Evolutionary conservation across 2,888 invertebrate species (phyloP), one percentile per base, ranked within the genome.

Genomic region (Orthonychiurus folsomi): DNA sequence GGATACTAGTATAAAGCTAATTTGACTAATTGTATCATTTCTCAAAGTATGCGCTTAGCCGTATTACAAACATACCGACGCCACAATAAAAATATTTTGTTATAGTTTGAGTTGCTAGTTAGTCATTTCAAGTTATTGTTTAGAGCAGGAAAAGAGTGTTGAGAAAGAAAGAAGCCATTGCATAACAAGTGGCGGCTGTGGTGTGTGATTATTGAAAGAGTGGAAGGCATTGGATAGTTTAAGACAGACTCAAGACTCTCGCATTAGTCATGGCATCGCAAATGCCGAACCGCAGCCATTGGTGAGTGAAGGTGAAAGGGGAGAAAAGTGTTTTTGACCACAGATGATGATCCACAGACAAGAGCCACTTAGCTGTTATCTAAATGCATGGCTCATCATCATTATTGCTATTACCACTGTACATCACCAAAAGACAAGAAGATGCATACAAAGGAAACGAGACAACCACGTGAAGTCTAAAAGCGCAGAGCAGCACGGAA

Each of bases 401-500:
- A 37, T 37, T 15, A 37, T 37, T 37, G 15, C 37, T 15, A 37
- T 5, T 37, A 15, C 5, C 9, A 37, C 5, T 37, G 15, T 37
- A 37, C 37, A 37, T 37, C 15, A 37, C 37, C 37, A 37, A 37
- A 37, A 37, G 37, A 37, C 37, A 37, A 37, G 37, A 37, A 58
- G 2, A 58, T 15, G 47, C 1, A 58, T 2, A 58, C 18, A 20
- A 58, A 37, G 9, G 23, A 60, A 52, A 63, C 63, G 59, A 63
- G 66, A 64, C 63, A 66, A 56, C 60, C 60, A 62, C 62, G 56
- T 62, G 56, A 63, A 63, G 60, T 63, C 50, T 56, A 56, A 64
- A 66, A 66, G 63, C 63, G 66, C 63, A 64, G 66, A 66, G 63
- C 66, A 23, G 52, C 20, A 62, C 26, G 60, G 59, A 64, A 59